Conservation (phyloP, 2,797 vertebrate species). For the Hirundo rustica region DNA sequence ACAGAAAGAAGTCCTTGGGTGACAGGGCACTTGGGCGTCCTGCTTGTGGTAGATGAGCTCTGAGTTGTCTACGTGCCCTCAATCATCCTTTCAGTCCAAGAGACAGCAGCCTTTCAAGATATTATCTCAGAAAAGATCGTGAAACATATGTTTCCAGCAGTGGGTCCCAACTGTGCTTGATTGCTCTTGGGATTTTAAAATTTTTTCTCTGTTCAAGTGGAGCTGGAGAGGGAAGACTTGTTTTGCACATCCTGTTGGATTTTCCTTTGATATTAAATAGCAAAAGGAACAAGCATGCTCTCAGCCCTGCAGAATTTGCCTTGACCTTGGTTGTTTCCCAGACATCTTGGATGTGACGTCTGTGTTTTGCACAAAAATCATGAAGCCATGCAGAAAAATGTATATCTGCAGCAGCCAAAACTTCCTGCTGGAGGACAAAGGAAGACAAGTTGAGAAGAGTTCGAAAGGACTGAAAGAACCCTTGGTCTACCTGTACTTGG, state of each 20-base stretch:
- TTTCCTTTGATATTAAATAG: background rate
- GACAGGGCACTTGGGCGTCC: background rate
- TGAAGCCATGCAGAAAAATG: background rate
- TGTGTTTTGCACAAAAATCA: background rate
- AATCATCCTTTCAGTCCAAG: rapidly evolving
- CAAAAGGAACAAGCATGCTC: background rate
- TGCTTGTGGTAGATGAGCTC: background rate
- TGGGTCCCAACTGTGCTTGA: background rate
- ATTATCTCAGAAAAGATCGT: background rate
- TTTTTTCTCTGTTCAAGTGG: background rate
- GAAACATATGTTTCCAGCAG: background rate
- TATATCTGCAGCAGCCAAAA: background rate
- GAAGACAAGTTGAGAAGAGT: background rate
- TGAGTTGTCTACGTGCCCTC: background rate
- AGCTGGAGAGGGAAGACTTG: background rate
- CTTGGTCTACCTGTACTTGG: background rate
- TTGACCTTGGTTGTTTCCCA: slow-evolving; percentile 3
- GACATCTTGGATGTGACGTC: background rate
- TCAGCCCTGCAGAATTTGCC: background rate
- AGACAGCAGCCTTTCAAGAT: background rate
- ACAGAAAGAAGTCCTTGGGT: background rate
- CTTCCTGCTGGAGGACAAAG: background rate
- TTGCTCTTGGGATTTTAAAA: background rate
- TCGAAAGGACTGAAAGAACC: background rate
- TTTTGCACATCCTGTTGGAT: background rate